These are phyloP conservation scores for Salvelinus alpinus DNA, from an alignment of 2,113 vertebrate species.

Conservation along the genomic window DNA sequence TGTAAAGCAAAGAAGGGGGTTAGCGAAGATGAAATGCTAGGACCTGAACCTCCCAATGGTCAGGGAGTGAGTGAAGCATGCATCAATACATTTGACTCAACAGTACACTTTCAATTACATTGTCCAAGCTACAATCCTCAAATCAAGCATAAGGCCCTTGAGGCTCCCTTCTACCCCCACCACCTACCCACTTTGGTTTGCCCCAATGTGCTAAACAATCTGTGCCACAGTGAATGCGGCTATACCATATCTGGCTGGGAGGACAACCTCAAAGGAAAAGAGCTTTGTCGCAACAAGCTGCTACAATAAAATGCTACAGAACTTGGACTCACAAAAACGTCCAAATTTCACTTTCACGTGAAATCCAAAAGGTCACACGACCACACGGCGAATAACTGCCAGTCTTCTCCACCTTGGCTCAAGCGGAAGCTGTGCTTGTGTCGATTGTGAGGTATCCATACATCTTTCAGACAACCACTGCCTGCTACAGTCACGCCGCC, in stretches of 20 bases:
- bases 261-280: neutral
- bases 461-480: neutral
- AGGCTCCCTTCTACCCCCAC: neutral
- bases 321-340: neutral
- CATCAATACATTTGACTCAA: neutral
- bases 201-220: neutral
- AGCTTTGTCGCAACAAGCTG: neutral
- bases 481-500: neutral
- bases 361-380: neutral
- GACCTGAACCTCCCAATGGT: neutral
- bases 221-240: neutral
- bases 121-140: neutral
- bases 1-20: no score
- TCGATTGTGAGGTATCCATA: neutral
- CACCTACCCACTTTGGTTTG: slow-evolving; percentile 2
- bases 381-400: neutral
- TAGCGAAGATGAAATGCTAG: neutral
- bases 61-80: neutral
- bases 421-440: neutral
- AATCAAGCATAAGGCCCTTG: neutral
- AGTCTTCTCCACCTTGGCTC: neutral
- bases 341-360: neutral
- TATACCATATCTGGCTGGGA: neutral
- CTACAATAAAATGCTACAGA: slow-evolving; percentile 5
- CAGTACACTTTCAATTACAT: slow-evolving; percentile 5